A percentile compares a stretch with the other conserved stretches of the same genome.
Conservation (phyloP, 2,888 invertebrate genomes). For the Trachelus tabidus region DNA sequence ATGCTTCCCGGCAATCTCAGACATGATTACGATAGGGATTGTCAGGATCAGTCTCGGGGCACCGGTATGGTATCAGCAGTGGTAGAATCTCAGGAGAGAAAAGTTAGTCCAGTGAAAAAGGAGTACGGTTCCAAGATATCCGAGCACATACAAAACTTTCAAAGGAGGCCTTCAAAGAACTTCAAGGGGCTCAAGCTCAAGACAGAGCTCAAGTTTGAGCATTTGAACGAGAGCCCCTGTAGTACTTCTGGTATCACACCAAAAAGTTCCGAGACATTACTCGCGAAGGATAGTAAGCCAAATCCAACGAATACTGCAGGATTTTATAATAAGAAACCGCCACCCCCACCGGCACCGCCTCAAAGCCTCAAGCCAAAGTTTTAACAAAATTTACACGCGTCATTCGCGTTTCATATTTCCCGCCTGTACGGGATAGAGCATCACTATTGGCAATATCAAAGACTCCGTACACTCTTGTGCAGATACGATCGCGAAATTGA, state of each 20-base stretch:
- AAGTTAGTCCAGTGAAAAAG: constrained; percentile 30
- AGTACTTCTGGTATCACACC: constrained; percentile 36
- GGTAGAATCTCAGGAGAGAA: background rate
- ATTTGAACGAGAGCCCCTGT: constrained; percentile 48
- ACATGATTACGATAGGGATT: background rate
- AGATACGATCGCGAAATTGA: too few species aligned
- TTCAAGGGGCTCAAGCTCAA: constrained; percentile 52
- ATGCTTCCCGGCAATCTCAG: constrained; percentile 41
- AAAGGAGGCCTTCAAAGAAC: constrained; percentile 48
- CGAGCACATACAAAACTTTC: constrained; percentile 50
- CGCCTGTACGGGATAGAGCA: background rate
- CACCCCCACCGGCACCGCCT: constrained; percentile 58
- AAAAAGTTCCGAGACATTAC: constrained; percentile 30
- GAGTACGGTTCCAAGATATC: constrained; percentile 48
- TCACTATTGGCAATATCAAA: background rate
- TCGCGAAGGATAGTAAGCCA: constrained; percentile 5
- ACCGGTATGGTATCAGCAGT: background rate
- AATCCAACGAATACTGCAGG: constrained; percentile 17
- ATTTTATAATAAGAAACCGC: constrained; percentile 60
- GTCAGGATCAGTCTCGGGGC: background rate
- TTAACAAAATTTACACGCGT: constrained; percentile 19
- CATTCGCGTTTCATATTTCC: background rate
- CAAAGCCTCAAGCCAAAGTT: constrained; percentile 56
- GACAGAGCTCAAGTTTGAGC: constrained; percentile 50
- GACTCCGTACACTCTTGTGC: background rate